Evolutionary conservation across 2,888 invertebrate genomes (phyloP), one percentile per base, ranked within the genome.

Genomic region (Pediacus dermestoides): DNA sequence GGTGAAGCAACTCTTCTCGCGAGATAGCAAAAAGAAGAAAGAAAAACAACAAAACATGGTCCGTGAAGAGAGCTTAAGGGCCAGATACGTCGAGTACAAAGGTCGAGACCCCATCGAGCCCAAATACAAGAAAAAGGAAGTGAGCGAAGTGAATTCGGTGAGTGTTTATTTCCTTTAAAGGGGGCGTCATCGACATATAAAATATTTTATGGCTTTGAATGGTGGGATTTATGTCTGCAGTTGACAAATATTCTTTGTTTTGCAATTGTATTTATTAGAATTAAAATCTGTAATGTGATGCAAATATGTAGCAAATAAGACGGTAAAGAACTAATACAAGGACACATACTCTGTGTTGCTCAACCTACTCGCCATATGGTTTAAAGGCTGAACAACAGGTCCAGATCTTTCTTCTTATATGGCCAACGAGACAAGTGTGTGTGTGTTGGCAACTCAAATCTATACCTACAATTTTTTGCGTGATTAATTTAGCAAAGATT

Each of bases 1-100:
- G 77, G 74, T 83, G 52, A 87, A 85, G 62, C 84, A 85, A 67
- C 73, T 87, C 56, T 87, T 87, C 70, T 81, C 79, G 56, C 76
- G 82, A 61, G 76, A 79, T 66, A 74, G 74, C 70, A 78, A 79
- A 38, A 82, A 82, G 72, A 79, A 78, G 70, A 78, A 77, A 66
- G 48, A 57, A 21, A 78, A 79, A 64, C 54, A 60, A 25, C 45
- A 64, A 52, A 58, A 60, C 54, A 73, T 75, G 73, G 74, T 74
- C 25, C 69, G 71, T 10, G 76, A 77, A 55, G 74, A 74, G 53
- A 76, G 73, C 53, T 66, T 77, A 60, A 69, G 75, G 45, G 69
- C 74, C 22, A 64, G 77, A 37, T 74, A 81, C 64, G 75, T 75
- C 42, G 76, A 82, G 53, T 80, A 83, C 65, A 70, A 72, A 54